Conservation (phyloP, 1,140 invertebrate genomes). For the Aphelenchoides fujianensis region DNA sequence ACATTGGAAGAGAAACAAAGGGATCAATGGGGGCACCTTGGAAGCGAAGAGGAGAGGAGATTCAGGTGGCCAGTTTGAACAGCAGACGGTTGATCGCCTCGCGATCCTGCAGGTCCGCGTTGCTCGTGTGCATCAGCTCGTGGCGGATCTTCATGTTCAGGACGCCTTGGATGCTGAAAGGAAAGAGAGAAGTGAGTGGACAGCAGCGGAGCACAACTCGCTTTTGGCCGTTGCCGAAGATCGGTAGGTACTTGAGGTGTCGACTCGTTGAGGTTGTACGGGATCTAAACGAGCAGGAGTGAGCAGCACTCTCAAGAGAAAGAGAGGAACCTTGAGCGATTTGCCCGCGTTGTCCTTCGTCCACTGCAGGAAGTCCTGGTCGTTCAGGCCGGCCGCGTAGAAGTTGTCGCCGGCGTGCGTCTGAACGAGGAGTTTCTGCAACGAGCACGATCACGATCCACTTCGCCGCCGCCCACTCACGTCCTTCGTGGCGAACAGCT, state of each 20-base stretch:
- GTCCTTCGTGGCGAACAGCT: conserved; percentile 41
- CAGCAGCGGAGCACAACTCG: conserved; percentile 14
- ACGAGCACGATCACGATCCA: not conserved
- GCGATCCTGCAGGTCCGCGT: not conserved
- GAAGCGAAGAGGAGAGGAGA: not conserved
- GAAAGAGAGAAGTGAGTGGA: too few relatives aligned
- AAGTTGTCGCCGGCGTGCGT: conserved; percentile 39
- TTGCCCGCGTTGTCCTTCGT: conserved; percentile 42
- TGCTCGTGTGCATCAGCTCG: conserved; percentile 6
- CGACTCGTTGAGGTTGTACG: not conserved
- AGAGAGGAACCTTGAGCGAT: conserved; percentile 37
- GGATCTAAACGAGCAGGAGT: conserved; percentile 10
- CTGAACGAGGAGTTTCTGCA: conserved; percentile 34
- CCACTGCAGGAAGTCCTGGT: conserved; percentile 37
- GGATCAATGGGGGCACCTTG: not conserved
- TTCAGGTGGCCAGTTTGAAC: not conserved
- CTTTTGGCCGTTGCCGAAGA: conserved; percentile 16
- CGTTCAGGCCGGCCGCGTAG: conserved; percentile 33
- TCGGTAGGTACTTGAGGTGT: conserved; percentile 22
- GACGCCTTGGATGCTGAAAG: too few relatives aligned
- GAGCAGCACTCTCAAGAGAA: too few relatives aligned
- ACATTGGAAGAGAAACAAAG: not conserved
- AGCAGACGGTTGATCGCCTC: not conserved
- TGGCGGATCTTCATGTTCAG: conserved; percentile 19
- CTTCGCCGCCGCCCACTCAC: not conserved